Percentiles rank a stretch among this genome's conserved stretches.
These are phyloP conservation scores for Champsocephalus gunnari DNA, from an alignment of 2,797 vertebrate genomes.

Conservation along the genomic window DNA sequence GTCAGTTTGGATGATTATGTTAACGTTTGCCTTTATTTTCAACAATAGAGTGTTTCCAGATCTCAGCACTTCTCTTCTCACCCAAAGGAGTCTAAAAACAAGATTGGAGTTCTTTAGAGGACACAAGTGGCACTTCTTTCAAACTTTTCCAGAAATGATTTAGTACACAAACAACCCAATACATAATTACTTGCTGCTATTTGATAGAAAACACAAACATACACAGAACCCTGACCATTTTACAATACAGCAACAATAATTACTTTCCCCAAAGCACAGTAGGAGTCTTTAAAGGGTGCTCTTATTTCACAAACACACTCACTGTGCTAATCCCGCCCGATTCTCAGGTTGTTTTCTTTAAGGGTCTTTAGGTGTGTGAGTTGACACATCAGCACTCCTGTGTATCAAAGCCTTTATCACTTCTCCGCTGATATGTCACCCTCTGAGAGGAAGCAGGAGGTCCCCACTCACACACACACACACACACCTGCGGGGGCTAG, in stretches of 20 bases:
- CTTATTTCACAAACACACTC: conserved; percentile 39
- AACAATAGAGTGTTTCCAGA: background rate
- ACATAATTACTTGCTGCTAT: background rate
- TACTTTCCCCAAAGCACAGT: conserved; percentile 8
- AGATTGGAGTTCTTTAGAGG: background rate
- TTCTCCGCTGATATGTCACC: conserved; percentile 61
- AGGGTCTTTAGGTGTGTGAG: conserved; percentile 69
- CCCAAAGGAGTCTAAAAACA: background rate
- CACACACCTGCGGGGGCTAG: conserved; percentile 50
- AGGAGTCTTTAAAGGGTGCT: conserved; percentile 21
- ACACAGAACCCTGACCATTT: background rate
- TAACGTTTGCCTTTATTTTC: background rate
- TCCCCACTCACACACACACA: conserved; percentile 19
- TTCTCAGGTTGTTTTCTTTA: conserved; percentile 66
- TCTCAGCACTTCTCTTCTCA: background rate
- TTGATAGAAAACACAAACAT: background rate
- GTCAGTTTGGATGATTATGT: background rate
- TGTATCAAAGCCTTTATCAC: conserved; percentile 85
- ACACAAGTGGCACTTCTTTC: background rate
- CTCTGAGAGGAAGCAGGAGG: conserved; percentile 71
- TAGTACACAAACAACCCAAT: background rate
- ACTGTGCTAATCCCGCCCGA: background rate
- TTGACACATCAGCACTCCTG: conserved; percentile 78
- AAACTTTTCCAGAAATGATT: background rate
- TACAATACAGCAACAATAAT: conserved; percentile 12